phyloP scores from a whole-genome alignment of 2,888 invertebrate genomes.

The Amiota mariae region DNA sequence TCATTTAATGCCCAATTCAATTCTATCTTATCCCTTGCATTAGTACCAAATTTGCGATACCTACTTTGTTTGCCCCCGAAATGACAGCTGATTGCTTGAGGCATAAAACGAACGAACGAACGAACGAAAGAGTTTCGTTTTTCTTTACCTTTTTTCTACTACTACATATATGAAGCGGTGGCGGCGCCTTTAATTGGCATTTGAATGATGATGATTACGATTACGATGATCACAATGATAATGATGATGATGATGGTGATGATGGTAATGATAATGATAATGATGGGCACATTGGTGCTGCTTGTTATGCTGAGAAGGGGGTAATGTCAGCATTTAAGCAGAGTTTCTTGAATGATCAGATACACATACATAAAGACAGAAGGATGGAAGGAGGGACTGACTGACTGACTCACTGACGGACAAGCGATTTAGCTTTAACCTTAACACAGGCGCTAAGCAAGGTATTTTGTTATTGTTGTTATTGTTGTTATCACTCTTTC shows the following conservation, averaged over 20 bases:
- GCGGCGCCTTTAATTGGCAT: conserved; percentile 70
- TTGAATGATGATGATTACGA: conserved; percentile 60
- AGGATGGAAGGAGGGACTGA: no score
- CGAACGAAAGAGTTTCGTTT: background rate
- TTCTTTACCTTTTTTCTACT: background rate
- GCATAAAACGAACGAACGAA: background rate
- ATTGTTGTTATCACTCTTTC: background rate
- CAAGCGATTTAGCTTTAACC: background rate
- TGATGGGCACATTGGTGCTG: background rate
- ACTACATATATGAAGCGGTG: conserved; percentile 54
- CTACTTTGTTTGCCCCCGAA: conserved; percentile 64
- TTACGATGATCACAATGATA: background rate
- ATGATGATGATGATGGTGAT: no score
- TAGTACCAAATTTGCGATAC: no score
- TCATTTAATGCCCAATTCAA: no score
- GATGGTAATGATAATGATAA: no score
- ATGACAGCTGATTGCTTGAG: conserved; percentile 64
- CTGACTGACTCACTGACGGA: no score
- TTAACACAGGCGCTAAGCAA: conserved; percentile 8
- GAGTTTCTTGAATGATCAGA: no score
- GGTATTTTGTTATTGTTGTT: background rate
- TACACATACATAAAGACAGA: no score
- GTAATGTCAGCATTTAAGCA: background rate
- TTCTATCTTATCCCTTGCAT: no score
- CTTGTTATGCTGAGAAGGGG: background rate